phyloP scores from a whole-genome alignment of 2,113 vertebrate species.

The Platysternon megacephalum region DNA sequence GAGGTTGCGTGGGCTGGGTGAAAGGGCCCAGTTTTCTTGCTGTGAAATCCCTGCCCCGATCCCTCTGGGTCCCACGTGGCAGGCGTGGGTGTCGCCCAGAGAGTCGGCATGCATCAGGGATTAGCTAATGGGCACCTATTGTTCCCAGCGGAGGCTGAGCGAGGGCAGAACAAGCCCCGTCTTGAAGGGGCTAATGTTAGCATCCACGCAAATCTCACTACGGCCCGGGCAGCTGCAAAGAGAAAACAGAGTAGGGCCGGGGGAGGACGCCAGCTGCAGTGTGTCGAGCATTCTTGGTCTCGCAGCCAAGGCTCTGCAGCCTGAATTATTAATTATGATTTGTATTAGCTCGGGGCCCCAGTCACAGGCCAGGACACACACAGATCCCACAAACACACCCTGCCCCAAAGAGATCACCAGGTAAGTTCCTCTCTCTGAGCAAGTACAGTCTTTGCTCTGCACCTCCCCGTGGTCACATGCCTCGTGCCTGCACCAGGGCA shows the following conservation, averaged over 20 bases:
- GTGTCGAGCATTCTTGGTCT: neutral
- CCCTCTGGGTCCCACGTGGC: neutral
- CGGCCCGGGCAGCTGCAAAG: neutral
- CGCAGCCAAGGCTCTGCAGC: neutral
- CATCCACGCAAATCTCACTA: neutral
- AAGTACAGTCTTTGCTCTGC: neutral
- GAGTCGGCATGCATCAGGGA: neutral
- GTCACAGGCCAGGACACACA: neutral
- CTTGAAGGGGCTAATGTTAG: neutral
- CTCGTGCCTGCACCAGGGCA: neutral
- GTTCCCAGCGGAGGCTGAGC: neutral
- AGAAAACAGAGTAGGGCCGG: neutral
- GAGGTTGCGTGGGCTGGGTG: conserved; percentile 5
- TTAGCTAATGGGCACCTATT: neutral
- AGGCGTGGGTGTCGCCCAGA: conserved; percentile 14
- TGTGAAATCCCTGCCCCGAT: conserved; percentile 24
- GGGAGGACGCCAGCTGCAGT: neutral
- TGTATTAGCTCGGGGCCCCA: neutral
- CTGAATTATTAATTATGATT: neutral
- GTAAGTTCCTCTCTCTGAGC: neutral
- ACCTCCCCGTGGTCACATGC: neutral
- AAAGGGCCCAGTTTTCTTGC: neutral
- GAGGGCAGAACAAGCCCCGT: neutral
- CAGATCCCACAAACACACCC: neutral
- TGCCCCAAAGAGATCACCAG: neutral